A percentile compares a stretch with the other conserved stretches of the same genome.
phyloP scores from a whole-genome alignment of 2,888 invertebrate genomes.

The Phlogophora meticulosa region DNA sequence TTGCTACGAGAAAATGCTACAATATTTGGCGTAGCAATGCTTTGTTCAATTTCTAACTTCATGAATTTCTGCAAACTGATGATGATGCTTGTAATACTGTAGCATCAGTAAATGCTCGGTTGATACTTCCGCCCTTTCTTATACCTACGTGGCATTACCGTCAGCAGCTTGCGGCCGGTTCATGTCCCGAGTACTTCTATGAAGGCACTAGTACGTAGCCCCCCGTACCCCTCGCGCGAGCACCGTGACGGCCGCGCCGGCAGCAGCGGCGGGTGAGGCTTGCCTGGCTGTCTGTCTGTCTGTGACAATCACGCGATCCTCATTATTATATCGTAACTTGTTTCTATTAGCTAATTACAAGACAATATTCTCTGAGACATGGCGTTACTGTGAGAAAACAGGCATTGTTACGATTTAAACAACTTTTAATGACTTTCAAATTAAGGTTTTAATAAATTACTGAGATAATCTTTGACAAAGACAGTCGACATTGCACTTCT shows the following conservation, averaged over 20 bases:
- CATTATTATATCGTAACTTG: slow-evolving; percentile 34
- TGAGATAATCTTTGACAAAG: neutral
- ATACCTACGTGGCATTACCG: neutral
- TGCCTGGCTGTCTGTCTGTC: slow-evolving; percentile 16
- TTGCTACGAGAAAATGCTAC: slow-evolving; percentile 44
- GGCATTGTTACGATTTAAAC: slow-evolving; percentile 16
- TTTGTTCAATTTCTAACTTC: neutral
- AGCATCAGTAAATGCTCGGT: neutral
- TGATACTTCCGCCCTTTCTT: too few relatives aligned
- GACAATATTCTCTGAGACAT: slow-evolving; percentile 30
- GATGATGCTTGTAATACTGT: neutral
- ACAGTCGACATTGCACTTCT: neutral
- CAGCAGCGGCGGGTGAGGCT: neutral
- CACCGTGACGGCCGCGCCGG: slow-evolving; percentile 11
- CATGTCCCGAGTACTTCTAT: neutral
- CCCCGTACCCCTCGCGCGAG: too few relatives aligned
- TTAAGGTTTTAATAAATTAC: neutral
- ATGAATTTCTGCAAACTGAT: neutral
- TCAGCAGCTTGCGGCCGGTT: too few relatives aligned
- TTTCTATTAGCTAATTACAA: slow-evolving; percentile 41
- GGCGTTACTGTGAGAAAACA: slow-evolving; percentile 38
- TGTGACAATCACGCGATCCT: slow-evolving; percentile 47
- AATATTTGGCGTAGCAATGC: slow-evolving; percentile 31
- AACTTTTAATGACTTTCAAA: slow-evolving; percentile 15
- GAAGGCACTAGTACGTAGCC: neutral